Evolutionary conservation across 2,797 vertebrate species (phyloP).

Genomic region (Tangara arthus): DNA sequence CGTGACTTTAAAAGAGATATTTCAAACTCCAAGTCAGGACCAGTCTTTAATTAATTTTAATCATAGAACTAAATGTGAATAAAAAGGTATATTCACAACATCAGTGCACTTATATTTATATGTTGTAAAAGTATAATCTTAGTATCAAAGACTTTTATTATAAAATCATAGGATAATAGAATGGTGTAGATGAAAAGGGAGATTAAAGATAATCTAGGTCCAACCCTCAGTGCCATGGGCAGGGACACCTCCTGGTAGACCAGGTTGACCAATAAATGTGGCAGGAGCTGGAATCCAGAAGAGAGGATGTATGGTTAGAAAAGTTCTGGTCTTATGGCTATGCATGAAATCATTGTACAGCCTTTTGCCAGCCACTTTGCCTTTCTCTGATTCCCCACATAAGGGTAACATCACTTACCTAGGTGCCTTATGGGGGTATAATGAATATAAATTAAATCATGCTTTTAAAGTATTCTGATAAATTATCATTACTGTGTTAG

Average conservation of each 20-base stretch:
- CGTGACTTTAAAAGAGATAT: background rate
- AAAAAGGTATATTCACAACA: background rate
- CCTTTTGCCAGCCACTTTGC: background rate
- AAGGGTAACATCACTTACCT: background rate
- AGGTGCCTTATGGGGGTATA: background rate
- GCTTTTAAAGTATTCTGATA: background rate
- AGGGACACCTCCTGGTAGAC: no score
- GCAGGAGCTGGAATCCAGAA: background rate
- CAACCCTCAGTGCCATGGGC: accelerated
- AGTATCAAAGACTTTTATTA: background rate
- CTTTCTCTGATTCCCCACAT: background rate
- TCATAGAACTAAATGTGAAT: background rate
- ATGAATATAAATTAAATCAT: background rate
- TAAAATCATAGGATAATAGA: background rate
- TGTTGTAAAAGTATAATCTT: background rate
- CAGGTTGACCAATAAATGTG: background rate
- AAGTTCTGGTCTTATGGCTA: background rate
- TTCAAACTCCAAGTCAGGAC: background rate
- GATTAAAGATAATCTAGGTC: background rate
- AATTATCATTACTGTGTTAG: background rate
- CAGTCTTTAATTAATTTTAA: background rate
- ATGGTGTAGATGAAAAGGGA: background rate
- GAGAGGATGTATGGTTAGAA: background rate
- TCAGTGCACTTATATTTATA: background rate
- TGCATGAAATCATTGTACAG: background rate